Base-by-base conservation (phyloP, 2,888 invertebrate genomes). In the Leptodirus hochenwartii region DNA sequence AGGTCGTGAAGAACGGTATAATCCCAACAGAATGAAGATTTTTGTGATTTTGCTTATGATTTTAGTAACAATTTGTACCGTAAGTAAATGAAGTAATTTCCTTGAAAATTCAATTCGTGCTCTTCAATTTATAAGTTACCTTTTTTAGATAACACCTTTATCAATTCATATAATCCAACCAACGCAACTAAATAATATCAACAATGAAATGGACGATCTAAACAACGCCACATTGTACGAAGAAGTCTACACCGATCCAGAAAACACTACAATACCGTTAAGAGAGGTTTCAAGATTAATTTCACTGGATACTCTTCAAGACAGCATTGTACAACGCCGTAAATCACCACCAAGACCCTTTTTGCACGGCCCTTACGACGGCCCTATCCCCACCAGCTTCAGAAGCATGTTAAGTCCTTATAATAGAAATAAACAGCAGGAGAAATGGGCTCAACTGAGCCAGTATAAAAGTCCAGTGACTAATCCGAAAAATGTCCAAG, bases 401-500 rank as follows among this genome's bases (percentile, higher is more conserved):
- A 20, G n/a, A 8, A 8, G 20, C 20, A 8, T n/a, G 20, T 8
- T 8, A 20, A 20, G 20, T 8, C 20, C 20, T 8, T n/a, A n/a
- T 20, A 8, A 8, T n/a, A 8, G 20, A 8, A 20, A 20, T 20
- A 8, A n/a, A 20, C 20, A n/a, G n/a, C n/a, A n/a, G n/a, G n/a
- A n/a, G n/a, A n/a, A n/a, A n/a, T n/a, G n/a, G n/a, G n/a, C n/a
- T n/a, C n/a, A n/a, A n/a, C n/a, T n/a, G n/a, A n/a, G n/a, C n/a
- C n/a, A n/a, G n/a, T n/a, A n/a, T n/a, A n/a, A n/a, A n/a, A n/a
- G n/a, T n/a, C n/a, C n/a, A n/a, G n/a, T n/a, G 17, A 20, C 13
- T 11, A 40, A 42, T 20, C 50, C 50, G 1, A 43, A 43, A 29
- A 54, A 46, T 34, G 51, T 54, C 6, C 51, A 51, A 34, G 52